Base-by-base conservation (phyloP, 2,113 vertebrate genomes). In the Etia nguti region DNA sequence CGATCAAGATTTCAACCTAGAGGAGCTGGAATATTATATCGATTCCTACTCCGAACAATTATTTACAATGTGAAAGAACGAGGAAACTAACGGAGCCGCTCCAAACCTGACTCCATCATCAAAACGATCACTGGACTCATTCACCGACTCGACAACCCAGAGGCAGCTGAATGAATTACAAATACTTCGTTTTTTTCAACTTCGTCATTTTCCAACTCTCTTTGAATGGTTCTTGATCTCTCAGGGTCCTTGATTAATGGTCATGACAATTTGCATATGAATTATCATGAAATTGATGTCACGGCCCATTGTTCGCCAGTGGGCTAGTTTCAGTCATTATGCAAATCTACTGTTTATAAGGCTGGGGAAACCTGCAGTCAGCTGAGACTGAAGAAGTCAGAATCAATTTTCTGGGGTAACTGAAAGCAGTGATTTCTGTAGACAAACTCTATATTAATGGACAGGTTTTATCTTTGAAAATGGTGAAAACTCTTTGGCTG, bases 1-100 rank as follows among this genome's bases (percentile, higher is more conserved):
- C 43, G 6, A 43, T 4, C 5, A 38, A 22, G 62, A 11, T 68
- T 68, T 43, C 36, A 24, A 10, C 36, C n/a, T 8, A 0, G 36
- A 16, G 36, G 12, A 43, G 36, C n/a, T 70, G 65, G 65, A 43
- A n/a, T 43, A 43, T 43, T 70, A 43, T 2, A 70, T 70, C 12
- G 11, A 24, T 22, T 41, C 36, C n/a, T 70, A 15, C 65, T 16
- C n/a, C 4, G 4, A 41, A 22, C 36, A 43, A 70, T 38, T 70
- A 41, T 24, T 43, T n/a, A 41, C 36, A 41, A 68, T 41, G n/a
- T 0, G 0, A 13, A 68, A 68, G n/a, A 68, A 24, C 2, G 7
- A 41, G 41, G 41, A 38, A 22, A 41, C 34, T 13, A 68, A 68
- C 20, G 36, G 62, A 41, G 18, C 18, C 34, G 34, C 34, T 65